A percentile compares a stretch with the other conserved stretches of the same genome.
Evolutionary conservation across 2,888 invertebrate species (phyloP).

Genomic region (Agrotis clavis): DNA sequence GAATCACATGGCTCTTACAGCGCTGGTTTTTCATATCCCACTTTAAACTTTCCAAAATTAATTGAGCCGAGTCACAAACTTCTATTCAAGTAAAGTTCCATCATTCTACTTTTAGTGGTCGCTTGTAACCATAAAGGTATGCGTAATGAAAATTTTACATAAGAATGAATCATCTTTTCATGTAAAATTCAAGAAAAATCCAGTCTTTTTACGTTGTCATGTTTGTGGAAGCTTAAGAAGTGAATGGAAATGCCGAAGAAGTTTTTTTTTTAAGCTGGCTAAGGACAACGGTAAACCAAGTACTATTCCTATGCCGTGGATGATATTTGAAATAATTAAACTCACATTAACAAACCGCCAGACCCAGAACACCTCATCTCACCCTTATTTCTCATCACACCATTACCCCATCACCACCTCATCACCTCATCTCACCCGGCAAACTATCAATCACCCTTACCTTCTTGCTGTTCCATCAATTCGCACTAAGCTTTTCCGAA

Average conservation of each 20-base stretch:
- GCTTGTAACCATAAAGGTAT: constrained; percentile 41
- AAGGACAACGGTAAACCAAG: too few relatives aligned
- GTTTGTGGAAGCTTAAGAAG: constrained; percentile 9
- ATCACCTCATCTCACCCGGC: too few relatives aligned
- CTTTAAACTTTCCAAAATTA: constrained; percentile 6
- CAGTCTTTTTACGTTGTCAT: constrained; percentile 7
- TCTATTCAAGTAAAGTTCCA: constrained; percentile 42
- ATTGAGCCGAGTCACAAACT: constrained; percentile 31
- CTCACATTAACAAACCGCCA: too few relatives aligned
- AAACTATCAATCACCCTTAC: too few relatives aligned
- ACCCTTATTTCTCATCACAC: too few relatives aligned
- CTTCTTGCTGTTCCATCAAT: too few relatives aligned
- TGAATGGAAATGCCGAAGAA: background rate
- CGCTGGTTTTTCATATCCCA: background rate
- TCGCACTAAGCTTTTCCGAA: too few relatives aligned
- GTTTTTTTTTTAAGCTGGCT: too few relatives aligned
- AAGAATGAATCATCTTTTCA: constrained; percentile 49
- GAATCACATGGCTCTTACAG: constrained; percentile 12
- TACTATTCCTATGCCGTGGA: too few relatives aligned
- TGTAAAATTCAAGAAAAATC: constrained; percentile 31
- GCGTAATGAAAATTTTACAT: constrained; percentile 50
- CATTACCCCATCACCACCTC: too few relatives aligned
- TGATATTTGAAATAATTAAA: too few relatives aligned
- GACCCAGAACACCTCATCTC: too few relatives aligned
- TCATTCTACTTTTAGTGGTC: constrained; percentile 32